Conservation (phyloP, 2,113 vertebrate genomes). For the Rhinichthys klamathensis region DNA sequence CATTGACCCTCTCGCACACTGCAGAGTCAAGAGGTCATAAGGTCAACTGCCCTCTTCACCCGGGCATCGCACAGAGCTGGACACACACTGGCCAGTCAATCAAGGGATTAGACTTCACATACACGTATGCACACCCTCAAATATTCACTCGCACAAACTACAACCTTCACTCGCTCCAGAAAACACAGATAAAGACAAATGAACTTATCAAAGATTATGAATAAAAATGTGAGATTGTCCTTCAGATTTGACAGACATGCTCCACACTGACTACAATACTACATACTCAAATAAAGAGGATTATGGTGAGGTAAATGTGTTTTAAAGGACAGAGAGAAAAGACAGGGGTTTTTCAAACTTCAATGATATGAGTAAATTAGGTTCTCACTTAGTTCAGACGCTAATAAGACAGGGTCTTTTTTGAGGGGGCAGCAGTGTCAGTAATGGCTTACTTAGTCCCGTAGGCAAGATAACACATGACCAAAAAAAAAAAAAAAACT, state of each 20-base stretch:
- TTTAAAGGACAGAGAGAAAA: slow-evolving; percentile 17
- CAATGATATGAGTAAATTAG: not conserved
- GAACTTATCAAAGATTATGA: slow-evolving; percentile 71
- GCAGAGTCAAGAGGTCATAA: slow-evolving; percentile 87
- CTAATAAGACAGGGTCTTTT: not conserved
- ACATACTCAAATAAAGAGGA: slow-evolving; percentile 13
- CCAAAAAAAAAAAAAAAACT: not conserved
- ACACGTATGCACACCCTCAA: slow-evolving; percentile 70
- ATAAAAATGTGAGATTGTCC: slow-evolving; percentile 54
- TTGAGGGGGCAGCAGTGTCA: not conserved
- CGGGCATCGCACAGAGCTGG: slow-evolving; percentile 84
- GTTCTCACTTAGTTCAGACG: not conserved
- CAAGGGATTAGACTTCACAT: slow-evolving; percentile 67
- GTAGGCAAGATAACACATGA: not conserved
- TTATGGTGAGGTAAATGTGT: slow-evolving; percentile 31
- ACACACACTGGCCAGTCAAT: slow-evolving; percentile 83
- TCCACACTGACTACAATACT: slow-evolving; percentile 15
- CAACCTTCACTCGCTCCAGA: slow-evolving; percentile 54
- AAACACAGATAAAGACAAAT: slow-evolving; percentile 65
- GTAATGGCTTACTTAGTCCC: not conserved
- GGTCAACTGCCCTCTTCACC: slow-evolving; percentile 93
- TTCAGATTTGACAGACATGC: slow-evolving; percentile 43
- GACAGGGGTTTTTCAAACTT: not conserved
- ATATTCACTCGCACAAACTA: slow-evolving; percentile 41
- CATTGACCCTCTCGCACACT: slow-evolving; percentile 90